Percentiles rank a stretch among this genome's conserved stretches.
These are phyloP conservation scores for Eupithecia subfuscata DNA, from an alignment of 2,888 invertebrate genomes.

Conservation along the genomic window DNA sequence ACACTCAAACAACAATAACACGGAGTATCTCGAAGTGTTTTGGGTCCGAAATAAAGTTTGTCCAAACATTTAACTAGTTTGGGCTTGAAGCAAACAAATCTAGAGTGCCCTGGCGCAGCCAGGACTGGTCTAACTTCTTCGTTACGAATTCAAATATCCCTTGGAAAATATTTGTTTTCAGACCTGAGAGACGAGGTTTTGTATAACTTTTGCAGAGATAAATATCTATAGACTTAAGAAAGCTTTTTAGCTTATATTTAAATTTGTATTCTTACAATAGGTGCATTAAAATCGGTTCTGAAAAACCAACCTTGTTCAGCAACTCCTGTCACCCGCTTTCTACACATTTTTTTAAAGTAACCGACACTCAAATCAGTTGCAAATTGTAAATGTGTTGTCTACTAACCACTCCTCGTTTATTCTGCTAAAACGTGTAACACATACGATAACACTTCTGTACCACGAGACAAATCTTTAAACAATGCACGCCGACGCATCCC, in stretches of 20 bases:
- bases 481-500: conserved; percentile 56
- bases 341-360: neutral
- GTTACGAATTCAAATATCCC: conserved; percentile 63
- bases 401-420: neutral
- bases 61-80: conserved; percentile 81
- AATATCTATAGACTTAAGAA: neutral
- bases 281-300: neutral
- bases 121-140: conserved; percentile 58
- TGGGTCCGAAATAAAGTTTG: conserved; percentile 72
- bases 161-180: conserved; percentile 62
- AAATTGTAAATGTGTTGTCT: neutral
- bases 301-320: neutral
- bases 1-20: conserved; percentile 72
- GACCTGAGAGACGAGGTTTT: conserved; percentile 25
- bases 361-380: neutral
- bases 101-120: conserved; percentile 64
- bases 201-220: neutral
- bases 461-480: conserved; percentile 49
- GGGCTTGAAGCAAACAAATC: conserved; percentile 76
- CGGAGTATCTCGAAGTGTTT: conserved; percentile 69
- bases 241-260: neutral
- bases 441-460: conserved; percentile 34
- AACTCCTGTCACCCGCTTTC: neutral
- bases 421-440: conserved; percentile 13
- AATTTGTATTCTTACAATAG: neutral